A percentile compares a stretch with the other conserved stretches of the same genome.
Evolutionary conservation across 2,888 invertebrate species (phyloP).

Genomic region (Phasia obesa): DNA sequence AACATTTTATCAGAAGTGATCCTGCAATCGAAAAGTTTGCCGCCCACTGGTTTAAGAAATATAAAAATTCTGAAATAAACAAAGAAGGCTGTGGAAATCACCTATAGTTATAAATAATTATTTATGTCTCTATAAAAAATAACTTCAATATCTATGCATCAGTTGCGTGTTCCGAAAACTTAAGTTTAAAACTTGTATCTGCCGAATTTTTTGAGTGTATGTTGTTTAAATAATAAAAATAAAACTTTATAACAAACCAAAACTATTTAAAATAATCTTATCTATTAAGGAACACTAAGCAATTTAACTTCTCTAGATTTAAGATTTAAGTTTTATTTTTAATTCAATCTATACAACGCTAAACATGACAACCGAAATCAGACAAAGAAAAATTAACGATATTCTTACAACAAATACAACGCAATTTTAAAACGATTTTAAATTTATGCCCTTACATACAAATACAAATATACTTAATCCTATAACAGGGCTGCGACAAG

Average conservation of each 20-base stretch:
- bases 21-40: too few relatives aligned
- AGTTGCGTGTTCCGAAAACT: too few relatives aligned
- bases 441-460: conserved; percentile 39
- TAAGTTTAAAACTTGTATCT: not conserved
- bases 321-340: conserved; percentile 47
- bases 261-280: conserved; percentile 10
- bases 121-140: too few relatives aligned
- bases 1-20: too few relatives aligned
- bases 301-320: conserved; percentile 41
- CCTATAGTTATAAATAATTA: too few relatives aligned
- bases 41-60: too few relatives aligned
- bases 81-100: too few relatives aligned
- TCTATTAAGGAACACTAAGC: not conserved
- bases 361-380: conserved; percentile 26
- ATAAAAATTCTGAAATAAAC: too few relatives aligned
- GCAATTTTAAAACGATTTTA: conserved; percentile 64
- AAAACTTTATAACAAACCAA: not conserved
- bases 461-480: conserved; percentile 5
- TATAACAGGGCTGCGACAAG: not conserved
- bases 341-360: conserved; percentile 46
- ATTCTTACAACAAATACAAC: conserved; percentile 66
- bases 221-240: not conserved
- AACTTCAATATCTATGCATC: too few relatives aligned
- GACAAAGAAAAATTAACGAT: conserved; percentile 29
- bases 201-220: conserved; percentile 6